These are phyloP conservation scores for Thripadectes ignobilis DNA, from an alignment of 2,797 vertebrate species.

Conservation along the genomic window DNA sequence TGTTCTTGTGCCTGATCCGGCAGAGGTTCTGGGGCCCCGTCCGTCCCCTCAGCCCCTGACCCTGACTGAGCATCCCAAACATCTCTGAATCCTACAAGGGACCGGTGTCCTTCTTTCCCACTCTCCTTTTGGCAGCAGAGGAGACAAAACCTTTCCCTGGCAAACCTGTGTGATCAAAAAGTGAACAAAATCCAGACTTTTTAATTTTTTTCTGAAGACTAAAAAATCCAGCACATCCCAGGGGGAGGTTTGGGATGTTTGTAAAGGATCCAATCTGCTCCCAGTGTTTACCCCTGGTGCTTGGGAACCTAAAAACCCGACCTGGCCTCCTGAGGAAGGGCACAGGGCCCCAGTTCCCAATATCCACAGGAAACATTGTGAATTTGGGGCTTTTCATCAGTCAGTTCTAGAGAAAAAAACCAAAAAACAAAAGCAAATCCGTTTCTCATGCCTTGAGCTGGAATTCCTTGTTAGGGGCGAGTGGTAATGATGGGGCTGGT, in stretches of 20 bases:
- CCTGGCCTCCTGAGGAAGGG: background rate
- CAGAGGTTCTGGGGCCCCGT: background rate
- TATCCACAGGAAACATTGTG: background rate
- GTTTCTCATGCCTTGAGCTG: background rate
- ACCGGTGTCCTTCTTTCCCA: rapidly evolving
- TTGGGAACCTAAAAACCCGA: background rate
- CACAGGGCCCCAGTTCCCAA: background rate
- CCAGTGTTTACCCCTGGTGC: background rate
- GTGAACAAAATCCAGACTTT: background rate
- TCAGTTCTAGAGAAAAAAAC: background rate
- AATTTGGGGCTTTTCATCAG: background rate
- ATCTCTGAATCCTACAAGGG: background rate
- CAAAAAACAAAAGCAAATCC: background rate
- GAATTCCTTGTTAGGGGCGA: background rate
- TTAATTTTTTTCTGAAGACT: background rate
- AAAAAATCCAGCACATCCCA: background rate
- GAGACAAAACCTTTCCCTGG: background rate
- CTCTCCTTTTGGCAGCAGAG: background rate
- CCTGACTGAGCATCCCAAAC: background rate
- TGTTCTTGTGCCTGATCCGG: background rate
- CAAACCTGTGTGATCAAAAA: background rate
- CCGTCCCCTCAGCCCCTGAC: background rate
- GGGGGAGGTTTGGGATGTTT: rapidly evolving
- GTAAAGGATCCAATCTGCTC: rapidly evolving
- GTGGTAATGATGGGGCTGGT: background rate